Percentiles rank a stretch among this genome's conserved stretches.
These are phyloP conservation scores for Nephrocerus scutellatus DNA, from an alignment of 2,888 invertebrate genomes.

Conservation along the genomic window DNA sequence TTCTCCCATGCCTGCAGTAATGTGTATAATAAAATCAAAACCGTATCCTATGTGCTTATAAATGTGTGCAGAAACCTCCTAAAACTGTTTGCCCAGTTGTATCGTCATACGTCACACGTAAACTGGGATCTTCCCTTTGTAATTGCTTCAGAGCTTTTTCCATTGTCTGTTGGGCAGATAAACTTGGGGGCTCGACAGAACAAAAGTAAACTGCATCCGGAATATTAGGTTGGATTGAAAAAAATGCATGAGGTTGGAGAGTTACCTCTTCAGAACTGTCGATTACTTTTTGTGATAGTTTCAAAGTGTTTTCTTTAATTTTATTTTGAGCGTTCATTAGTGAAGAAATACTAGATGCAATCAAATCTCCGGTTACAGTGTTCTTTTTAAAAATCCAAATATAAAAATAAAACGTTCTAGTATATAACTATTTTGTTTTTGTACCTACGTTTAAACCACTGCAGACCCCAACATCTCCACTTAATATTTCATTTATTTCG, in stretches of 20 bases:
- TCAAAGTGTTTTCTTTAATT: too few species aligned
- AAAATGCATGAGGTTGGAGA: constrained; percentile 32
- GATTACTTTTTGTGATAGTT: constrained; percentile 36
- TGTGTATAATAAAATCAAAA: neutral
- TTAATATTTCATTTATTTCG: constrained; percentile 57
- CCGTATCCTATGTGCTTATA: neutral
- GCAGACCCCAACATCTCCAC: constrained; percentile 86
- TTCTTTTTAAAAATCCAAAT: constrained; percentile 41
- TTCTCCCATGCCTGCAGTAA: constrained; percentile 77
- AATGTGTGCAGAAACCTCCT: constrained; percentile 51
- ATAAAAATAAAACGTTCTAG: neutral
- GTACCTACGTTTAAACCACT: constrained; percentile 72
- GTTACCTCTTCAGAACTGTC: constrained; percentile 17
- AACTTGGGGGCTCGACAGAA: constrained; percentile 85
- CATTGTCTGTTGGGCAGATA: constrained; percentile 64
- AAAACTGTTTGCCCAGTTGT: constrained; percentile 84
- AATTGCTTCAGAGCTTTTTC: constrained; percentile 76
- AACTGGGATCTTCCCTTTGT: constrained; percentile 85
- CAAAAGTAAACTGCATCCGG: constrained; percentile 97
- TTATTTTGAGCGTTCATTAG: constrained; percentile 57
- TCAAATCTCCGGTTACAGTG: constrained; percentile 70
- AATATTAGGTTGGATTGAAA: constrained; percentile 56
- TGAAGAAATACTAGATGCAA: constrained; percentile 56
- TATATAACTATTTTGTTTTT: neutral
- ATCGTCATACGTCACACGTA: constrained; percentile 64